Evolutionary conservation across 1,140 invertebrate species (phyloP), one percentile per base, ranked within the genome.

Genomic region (Drosophila sturtevanti): DNA sequence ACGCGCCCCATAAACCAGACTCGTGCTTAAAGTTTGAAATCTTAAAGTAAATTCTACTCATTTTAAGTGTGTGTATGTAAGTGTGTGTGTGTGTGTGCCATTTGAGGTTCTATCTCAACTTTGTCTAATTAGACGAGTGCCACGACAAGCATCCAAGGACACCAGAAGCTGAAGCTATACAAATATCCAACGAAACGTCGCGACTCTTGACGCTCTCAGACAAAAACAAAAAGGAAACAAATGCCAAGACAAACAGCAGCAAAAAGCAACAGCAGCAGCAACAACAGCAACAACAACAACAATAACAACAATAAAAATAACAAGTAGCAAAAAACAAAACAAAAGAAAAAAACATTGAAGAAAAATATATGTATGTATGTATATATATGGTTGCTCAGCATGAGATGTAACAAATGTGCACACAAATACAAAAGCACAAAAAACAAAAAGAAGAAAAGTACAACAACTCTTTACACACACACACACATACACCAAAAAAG

Each of bases 51-150:
- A 77, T 69, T 24, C 72, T 35, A 24, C 21, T 70, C 75, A 75
- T 76, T 76, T 65, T 62, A 65, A 65, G 67, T 77, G 70, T 62
- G 62, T n/a, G n/a, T n/a, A n/a, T 68, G 63, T 64, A 75, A 4
- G 27, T 31, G 27, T 31, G 27, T 31, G 27, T 31, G 27, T 31
- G 27, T 31, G 68, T 77, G 71, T 63, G 59, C 76, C 70, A 41
- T 54, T 56, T 60, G 62, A 51, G 63, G 58, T 66, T 72, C 48
- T 62, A 74, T 78, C 84, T 84, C 62, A 89, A 84, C 84, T 80
- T 80, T 89, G 84, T 89, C 77, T 89, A 89, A 89, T 89, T 89
- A 84, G 82, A 86, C 84, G 84, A 84, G 84, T 84, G 80, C 77
- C 51, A 48, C 56, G 52, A 31, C 27, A 31, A 31, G 27, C 4